Evolutionary conservation across 92 coral and sea anemone species (phyloP), one percentile per base, ranked within the genome.

Genomic region (Scolanthus callimorphus): DNA sequence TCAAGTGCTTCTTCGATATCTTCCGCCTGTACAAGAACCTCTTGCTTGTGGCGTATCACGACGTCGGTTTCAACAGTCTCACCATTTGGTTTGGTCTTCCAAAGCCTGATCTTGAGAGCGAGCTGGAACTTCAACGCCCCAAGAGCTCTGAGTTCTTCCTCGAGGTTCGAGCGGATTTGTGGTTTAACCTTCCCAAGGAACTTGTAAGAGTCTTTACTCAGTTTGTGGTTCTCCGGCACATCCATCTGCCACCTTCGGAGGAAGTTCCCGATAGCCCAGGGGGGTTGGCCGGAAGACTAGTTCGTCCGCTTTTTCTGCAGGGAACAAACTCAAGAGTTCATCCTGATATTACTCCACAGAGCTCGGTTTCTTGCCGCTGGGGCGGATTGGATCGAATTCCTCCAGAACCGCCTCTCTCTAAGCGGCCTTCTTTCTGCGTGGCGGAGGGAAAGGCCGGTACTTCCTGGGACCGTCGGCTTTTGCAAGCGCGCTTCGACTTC

Each of bases 101-200:
- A 31, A 20, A 64, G 62, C 19, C 9, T n/a, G 13, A 27, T 38
- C 63, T 50, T 64, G 0, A 64, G 20, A 25, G 71, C 63, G 12
- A 64, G 59, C 23, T 45, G 59, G 25, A 63, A 63, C 29, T 50
- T 63, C 3, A 63, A 29, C 11, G 24, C 57, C 29, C 29, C 29
- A 61, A 62, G 64, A 26, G 37, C 61, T 49, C 30, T 46, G 31
- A 49, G 62, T 12, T 63, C 65, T 25, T 28, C 51, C 34, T 50
- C 62, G 0, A 63, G 45, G 21, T 51, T 50, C 29, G 25, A 17
- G 3, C n/a, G 27, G 22, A 55, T 34, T 15, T 34, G 9, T 6
- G 9, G 43, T 6, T 15, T 6, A 6, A 34, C 43, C 9, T 34
- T 15, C 15, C 15, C 43, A 6, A 34, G 43, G 15, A 34, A 34